Percentiles rank a stretch among this genome's conserved stretches.
phyloP scores from a whole-genome alignment of 2,888 invertebrate genomes.

The Thecophora atra region DNA sequence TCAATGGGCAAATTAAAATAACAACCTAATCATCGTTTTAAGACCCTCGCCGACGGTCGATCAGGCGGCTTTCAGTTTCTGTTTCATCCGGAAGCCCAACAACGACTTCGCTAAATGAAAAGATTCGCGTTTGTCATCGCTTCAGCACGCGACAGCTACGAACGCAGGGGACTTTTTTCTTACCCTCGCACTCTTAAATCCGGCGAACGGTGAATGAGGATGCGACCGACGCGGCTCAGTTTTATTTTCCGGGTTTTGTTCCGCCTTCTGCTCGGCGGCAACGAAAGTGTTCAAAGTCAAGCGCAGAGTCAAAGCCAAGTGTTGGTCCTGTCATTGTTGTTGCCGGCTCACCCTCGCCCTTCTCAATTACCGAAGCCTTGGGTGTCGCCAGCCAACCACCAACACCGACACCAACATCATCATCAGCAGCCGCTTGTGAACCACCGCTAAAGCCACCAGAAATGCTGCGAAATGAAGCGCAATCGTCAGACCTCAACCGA shows the following conservation, averaged over 20 bases:
- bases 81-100: constrained; percentile 32
- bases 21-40: constrained; percentile 68
- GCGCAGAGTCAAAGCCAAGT: constrained; percentile 47
- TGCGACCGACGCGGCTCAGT: constrained; percentile 43
- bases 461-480: constrained; percentile 42
- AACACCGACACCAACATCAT: constrained; percentile 25
- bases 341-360: constrained; percentile 45
- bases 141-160: constrained; percentile 21
- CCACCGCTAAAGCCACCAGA: constrained; percentile 44
- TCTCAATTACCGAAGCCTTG: constrained; percentile 35
- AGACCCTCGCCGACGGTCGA: constrained; percentile 59
- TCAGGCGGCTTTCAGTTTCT: constrained; percentile 32
- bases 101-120: constrained; percentile 48
- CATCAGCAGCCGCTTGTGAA: constrained; percentile 19
- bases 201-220: background rate
- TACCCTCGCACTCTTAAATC: constrained; percentile 1
- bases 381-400: constrained; percentile 25
- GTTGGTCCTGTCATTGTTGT: constrained; percentile 30
- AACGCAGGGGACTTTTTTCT: background rate
- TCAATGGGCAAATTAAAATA: constrained; percentile 68
- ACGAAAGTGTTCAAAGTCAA: constrained; percentile 62
- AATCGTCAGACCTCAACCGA: constrained; percentile 39
- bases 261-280: constrained; percentile 60
- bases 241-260: constrained; percentile 64
- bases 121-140: constrained; percentile 50